Conservation (phyloP, 53 echinoderm and acorn worm genomes). For the Mesocentrotus franciscanus region DNA sequence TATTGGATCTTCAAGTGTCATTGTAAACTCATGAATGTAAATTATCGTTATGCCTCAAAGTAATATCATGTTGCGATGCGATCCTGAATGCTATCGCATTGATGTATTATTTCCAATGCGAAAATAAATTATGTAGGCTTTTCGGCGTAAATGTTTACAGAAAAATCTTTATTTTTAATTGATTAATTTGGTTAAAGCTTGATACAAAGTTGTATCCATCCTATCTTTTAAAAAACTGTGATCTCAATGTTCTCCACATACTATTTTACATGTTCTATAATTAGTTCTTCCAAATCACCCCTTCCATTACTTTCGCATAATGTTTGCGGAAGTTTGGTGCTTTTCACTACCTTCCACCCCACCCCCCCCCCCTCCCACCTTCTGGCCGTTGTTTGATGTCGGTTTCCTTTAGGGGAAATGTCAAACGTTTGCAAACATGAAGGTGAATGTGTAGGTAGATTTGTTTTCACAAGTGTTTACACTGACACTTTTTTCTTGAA, state of each 20-base stretch:
- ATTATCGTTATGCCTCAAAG: background rate
- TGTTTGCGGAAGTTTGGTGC: background rate
- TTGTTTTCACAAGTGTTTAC: conserved; percentile 13
- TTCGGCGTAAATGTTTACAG: too few species aligned
- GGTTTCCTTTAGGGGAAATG: background rate
- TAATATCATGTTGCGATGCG: background rate
- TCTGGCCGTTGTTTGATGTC: background rate
- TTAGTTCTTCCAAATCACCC: background rate
- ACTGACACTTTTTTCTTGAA: background rate
- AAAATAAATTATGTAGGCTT: too few species aligned
- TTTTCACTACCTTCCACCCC: too few species aligned
- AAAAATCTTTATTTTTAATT: too few species aligned
- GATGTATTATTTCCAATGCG: too few species aligned
- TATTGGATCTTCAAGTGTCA: background rate
- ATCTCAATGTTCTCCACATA: too few species aligned
- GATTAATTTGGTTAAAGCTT: too few species aligned
- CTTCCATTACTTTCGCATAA: background rate
- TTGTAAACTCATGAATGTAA: background rate
- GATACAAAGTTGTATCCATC: too few species aligned
- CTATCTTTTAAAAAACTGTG: too few species aligned
- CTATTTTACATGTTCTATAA: too few species aligned
- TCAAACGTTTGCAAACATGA: background rate
- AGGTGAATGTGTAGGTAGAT: background rate
- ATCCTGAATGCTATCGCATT: too few species aligned
- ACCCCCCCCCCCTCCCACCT: background rate